These are phyloP conservation scores for Dusona sp. DNA, from an alignment of 2,888 invertebrate genomes.

Conservation along the genomic window DNA sequence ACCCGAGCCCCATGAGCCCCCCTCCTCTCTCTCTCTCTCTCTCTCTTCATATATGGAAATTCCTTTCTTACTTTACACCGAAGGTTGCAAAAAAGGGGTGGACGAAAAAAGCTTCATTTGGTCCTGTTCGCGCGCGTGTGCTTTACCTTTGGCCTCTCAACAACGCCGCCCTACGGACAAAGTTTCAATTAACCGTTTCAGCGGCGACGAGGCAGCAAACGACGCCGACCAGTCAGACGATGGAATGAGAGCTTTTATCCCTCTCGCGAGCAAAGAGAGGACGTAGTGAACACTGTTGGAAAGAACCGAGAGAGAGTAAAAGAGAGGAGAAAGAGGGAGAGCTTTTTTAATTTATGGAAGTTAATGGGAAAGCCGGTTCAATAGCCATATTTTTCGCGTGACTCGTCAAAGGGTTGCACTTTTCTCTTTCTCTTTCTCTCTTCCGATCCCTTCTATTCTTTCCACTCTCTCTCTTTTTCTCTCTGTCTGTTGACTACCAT, in stretches of 20 bases:
- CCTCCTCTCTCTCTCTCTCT: not conserved
- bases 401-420: constrained; percentile 74
- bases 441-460: constrained; percentile 42
- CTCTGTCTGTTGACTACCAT: constrained; percentile 45
- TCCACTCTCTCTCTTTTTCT: constrained; percentile 27
- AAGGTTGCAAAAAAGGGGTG: constrained; percentile 31
- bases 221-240: constrained; percentile 40
- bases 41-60: not conserved
- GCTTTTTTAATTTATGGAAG: constrained; percentile 75
- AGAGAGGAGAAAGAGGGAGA: constrained; percentile 76
- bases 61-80: constrained; percentile 5
- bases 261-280: constrained; percentile 41
- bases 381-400: constrained; percentile 76
- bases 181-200: constrained; percentile 74
- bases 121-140: constrained; percentile 30
- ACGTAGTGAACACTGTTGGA: constrained; percentile 8
- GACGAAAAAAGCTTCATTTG: constrained; percentile 42
- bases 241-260: constrained; percentile 30
- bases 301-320: constrained; percentile 26
- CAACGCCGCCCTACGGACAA: constrained; percentile 45
- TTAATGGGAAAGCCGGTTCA: constrained; percentile 75
- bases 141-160: constrained; percentile 65
- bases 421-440: constrained; percentile 35
- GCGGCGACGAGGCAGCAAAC: constrained; percentile 53
- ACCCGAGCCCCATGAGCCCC: not conserved